phyloP scores from a whole-genome alignment of 2,797 vertebrate genomes.

The Paedocypris micromegethes region DNA sequence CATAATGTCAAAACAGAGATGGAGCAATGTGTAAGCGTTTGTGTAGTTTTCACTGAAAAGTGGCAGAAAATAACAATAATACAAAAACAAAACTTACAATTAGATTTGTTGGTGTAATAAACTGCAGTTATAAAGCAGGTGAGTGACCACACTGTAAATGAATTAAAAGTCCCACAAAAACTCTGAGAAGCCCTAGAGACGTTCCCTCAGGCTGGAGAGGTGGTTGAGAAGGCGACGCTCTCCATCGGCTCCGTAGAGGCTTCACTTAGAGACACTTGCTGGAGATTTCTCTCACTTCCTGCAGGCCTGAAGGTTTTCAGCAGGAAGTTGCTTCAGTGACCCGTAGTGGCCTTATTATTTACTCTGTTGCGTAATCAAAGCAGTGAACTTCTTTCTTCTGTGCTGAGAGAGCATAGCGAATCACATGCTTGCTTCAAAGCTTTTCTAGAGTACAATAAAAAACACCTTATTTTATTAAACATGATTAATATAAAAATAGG shows the following conservation, averaged over 20 bases:
- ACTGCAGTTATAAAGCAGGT: slow-evolving; percentile 1
- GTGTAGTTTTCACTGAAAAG: neutral
- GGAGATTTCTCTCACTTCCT: slow-evolving; percentile 23
- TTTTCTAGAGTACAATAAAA: too few species aligned
- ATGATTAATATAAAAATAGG: too few species aligned
- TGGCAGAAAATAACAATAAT: too few species aligned
- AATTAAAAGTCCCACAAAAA: too few species aligned
- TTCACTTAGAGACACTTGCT: neutral
- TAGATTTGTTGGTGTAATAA: neutral
- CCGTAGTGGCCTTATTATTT: slow-evolving; percentile 36
- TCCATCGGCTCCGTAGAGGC: neutral
- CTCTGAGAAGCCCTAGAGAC: neutral
- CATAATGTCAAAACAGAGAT: too few species aligned
- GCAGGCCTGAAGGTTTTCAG: slow-evolving; percentile 24
- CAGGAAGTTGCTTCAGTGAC: slow-evolving; percentile 27
- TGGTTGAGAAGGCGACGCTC: neutral
- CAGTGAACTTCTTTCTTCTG: slow-evolving; percentile 15
- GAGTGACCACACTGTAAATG: neutral
- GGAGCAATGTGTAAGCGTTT: neutral
- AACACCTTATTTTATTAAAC: too few species aligned
- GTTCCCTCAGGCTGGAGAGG: neutral
- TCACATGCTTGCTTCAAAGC: slow-evolving; percentile 1
- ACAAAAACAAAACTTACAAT: too few species aligned
- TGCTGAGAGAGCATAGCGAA: slow-evolving; percentile 23
- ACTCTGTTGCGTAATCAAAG: slow-evolving; percentile 35